A percentile compares a stretch with the other conserved stretches of the same genome.
phyloP scores from a whole-genome alignment of 1,140 invertebrate species.

The Sipha flava region DNA sequence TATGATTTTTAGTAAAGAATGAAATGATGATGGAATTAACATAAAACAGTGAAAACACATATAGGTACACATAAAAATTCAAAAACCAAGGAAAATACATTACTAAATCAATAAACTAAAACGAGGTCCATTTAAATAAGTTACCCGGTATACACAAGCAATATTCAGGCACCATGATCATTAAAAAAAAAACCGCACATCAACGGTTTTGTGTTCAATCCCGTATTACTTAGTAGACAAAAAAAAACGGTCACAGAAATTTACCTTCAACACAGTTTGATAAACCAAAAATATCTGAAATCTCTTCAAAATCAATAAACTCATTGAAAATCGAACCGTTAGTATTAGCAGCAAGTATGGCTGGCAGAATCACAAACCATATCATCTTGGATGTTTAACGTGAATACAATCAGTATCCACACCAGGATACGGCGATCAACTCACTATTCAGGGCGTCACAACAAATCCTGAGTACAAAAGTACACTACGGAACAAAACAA shows the following conservation, averaged over 20 bases:
- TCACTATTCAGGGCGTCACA: no score
- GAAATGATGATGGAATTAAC: no score
- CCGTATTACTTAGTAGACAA: not conserved
- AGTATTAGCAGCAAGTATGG: not conserved
- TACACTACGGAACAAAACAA: not conserved
- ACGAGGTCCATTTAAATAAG: no score
- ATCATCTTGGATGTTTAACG: not conserved
- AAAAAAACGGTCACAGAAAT: not conserved
- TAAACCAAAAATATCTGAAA: conserved; percentile 34
- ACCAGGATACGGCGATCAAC: no score
- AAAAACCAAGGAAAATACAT: no score
- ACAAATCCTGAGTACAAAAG: no score
- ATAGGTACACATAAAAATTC: no score
- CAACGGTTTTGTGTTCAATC: not conserved
- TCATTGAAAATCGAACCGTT: conserved; percentile 24
- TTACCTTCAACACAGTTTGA: conserved; percentile 34
- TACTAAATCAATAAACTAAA: no score
- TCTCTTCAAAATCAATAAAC: conserved; percentile 14
- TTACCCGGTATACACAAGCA: not conserved
- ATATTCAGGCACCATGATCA: not conserved
- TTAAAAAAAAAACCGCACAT: not conserved
- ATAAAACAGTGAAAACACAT: no score
- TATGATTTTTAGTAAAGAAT: no score
- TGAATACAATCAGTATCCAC: no score
- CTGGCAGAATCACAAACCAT: not conserved